These are phyloP conservation scores for Loris lydekkerianus DNA, from an alignment of 2,797 vertebrate species.

Conservation along the genomic window DNA sequence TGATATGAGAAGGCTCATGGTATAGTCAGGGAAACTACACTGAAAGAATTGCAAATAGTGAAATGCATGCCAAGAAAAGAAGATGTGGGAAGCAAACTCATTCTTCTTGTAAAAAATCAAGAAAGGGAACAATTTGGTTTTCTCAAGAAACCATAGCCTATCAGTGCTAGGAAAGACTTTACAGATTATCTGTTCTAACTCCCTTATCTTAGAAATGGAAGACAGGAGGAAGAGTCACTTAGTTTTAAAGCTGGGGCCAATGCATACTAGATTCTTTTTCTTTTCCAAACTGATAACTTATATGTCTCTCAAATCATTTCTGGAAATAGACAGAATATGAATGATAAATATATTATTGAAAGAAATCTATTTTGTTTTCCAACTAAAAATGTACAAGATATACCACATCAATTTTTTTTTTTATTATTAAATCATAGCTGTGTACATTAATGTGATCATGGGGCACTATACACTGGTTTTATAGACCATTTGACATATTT, in stretches of 20 bases:
- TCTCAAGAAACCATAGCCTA: not conserved
- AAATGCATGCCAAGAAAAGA: not conserved
- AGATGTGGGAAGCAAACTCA: not conserved
- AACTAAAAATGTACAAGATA: not conserved
- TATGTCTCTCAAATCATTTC: not conserved
- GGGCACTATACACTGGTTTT: too few relatives aligned
- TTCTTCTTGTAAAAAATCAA: not conserved
- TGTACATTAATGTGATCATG: too few relatives aligned
- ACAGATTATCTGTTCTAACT: not conserved
- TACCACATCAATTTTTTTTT: not conserved
- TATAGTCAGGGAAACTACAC: not conserved
- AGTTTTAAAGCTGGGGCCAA: not conserved
- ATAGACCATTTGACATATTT: too few relatives aligned
- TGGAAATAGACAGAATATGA: constrained; percentile 37
- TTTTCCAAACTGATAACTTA: not conserved
- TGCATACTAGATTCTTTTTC: not conserved
- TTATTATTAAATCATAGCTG: too few relatives aligned
- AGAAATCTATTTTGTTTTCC: constrained; percentile 32
- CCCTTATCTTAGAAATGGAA: constrained; percentile 22
- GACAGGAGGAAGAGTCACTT: not conserved
- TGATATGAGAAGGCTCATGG: not conserved
- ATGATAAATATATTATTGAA: not conserved
- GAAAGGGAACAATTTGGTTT: not conserved
- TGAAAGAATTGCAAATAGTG: not conserved
- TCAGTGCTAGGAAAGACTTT: not conserved